Percentiles rank a stretch among this genome's conserved stretches.
Conservation (phyloP, 2,888 invertebrate genomes). For the Drosophila subquinaria region DNA sequence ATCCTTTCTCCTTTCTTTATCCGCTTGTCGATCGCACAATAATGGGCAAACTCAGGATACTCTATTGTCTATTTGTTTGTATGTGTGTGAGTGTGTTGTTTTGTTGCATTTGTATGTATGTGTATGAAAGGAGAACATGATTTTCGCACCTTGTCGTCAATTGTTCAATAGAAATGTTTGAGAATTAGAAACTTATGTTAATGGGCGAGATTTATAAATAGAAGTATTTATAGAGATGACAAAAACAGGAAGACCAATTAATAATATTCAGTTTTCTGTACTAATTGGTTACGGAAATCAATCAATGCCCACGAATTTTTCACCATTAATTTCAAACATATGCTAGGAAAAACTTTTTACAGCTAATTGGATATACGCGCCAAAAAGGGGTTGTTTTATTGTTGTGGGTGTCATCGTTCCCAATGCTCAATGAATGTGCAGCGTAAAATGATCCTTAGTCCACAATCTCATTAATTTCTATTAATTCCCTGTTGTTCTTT, state of each 20-base stretch:
- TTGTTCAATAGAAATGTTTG: slow-evolving; percentile 50
- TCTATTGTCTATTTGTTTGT: slow-evolving; percentile 12
- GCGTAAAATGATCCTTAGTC: slow-evolving; percentile 59
- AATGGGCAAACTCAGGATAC: slow-evolving; percentile 63
- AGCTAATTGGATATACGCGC: slow-evolving; percentile 66
- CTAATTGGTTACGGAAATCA: slow-evolving; percentile 65
- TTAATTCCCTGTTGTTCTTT: slow-evolving; percentile 58
- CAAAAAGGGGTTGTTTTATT: slow-evolving; percentile 40
- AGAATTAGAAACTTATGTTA: slow-evolving; percentile 38
- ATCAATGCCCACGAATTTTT: slow-evolving; percentile 48
- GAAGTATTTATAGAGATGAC: slow-evolving; percentile 24
- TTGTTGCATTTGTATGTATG: slow-evolving; percentile 24
- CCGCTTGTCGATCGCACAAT: slow-evolving; percentile 74
- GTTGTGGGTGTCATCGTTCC: slow-evolving; percentile 21
- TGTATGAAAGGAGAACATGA: slow-evolving; percentile 50
- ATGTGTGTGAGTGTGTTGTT: slow-evolving; percentile 17
- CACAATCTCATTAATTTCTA: slow-evolving; percentile 67
- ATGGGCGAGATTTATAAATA: slow-evolving; percentile 11
- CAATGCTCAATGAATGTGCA: slow-evolving; percentile 36
- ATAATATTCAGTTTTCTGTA: slow-evolving; percentile 46
- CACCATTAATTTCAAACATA: slow-evolving; percentile 63
- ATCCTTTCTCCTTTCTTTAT: slow-evolving; percentile 50
- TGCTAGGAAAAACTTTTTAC: slow-evolving; percentile 62
- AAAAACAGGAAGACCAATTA: slow-evolving; percentile 40
- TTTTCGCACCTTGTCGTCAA: slow-evolving; percentile 73